Base-by-base conservation (phyloP, 2,113 vertebrate genomes). In the Syngnathus scovelli region DNA sequence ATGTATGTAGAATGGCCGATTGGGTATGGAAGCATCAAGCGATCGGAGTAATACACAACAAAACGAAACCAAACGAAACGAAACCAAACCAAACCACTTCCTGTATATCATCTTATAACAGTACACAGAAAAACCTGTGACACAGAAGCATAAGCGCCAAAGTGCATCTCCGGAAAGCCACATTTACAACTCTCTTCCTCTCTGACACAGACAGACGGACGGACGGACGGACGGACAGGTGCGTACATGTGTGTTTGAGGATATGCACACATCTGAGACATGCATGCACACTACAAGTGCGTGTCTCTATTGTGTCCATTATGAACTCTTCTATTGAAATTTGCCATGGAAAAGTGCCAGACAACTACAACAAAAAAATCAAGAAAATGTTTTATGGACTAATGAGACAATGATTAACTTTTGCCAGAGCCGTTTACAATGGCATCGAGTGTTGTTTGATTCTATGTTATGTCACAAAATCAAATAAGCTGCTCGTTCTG, bases 171-270 rank as follows among this genome's bases (percentile, higher is more conserved):
- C 80, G 87, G 89, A 89, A 91, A 92, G 83, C 91, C 86, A 83
- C 88, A 90, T 87, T 90, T 90, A 91, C 90, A 88, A 89, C 85
- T 84, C 82, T 85, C 81, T 91, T 92, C 91, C 90, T 91, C 86
- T 68, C 76, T 54, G 76, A 80, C 83, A 86, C 83, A 72, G 67
- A 33, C 27, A 33, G 2, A 33, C 27, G 2, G 27, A 33, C 27
- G 2, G 27, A 2, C 27, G 2, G 27, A 33, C 27, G 3, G 27
- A 27, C 27, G 2, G 27, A 27, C 27, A 2, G 77, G 13, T 82
- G 75, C 19, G 62, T 37, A 36, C 36, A 23, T 66, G 36, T 37
- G 27, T 33, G 27, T 36, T 23, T 36, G 49, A 9, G 8, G n/a
- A 9, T 21, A 16, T 58, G 13, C 27, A 36, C 27, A 62, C 41